Evolutionary conservation across 2,797 vertebrate genomes (phyloP), one percentile per base, ranked within the genome.

Genomic region (Eulemur coronatus): DNA sequence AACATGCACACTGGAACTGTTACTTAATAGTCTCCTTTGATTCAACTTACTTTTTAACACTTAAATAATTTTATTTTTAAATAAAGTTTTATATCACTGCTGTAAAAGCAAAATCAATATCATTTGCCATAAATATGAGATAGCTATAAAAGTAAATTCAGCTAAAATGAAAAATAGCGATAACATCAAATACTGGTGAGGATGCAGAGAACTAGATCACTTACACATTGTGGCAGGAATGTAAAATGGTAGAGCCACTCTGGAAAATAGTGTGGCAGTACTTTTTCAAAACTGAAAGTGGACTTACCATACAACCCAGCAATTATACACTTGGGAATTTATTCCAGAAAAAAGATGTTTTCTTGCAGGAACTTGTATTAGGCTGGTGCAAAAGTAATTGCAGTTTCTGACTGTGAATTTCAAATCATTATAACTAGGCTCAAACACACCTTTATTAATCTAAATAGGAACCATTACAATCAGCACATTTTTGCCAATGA

Each of bases 61-160:
- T 85, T 73, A 61, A 17, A 67, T 61, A 84, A 63, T 89, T 94
- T 91, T 82, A 67, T 89, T 91, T 94, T 95, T 65, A 94, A 92
- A 87, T 88, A 91, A 86, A 89, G 84, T 59, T 89, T 93, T 91
- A 73, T 95, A 26, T 69, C 87, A 73, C 28, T 70, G 48, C 30
- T 84, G 13, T 93, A 89, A 96, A 88, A 61, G 55, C 57, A 86
- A 96, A 96, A 43, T 28, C 43, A 89, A 5, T 73, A 63, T 91
- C 2, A 79, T 89, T 92, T 89, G 2, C n/a, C 69, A 61, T 80
- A 84, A 86, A 82, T 89, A 67, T 82, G 86, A 96, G 33, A 52
- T 50, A 61, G 50, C 14, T 52, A 30, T 80, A 82, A 46, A 79
- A 87, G 41, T 61, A 59, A 94, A 73, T 79, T 80, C 10, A 59